Base-by-base conservation (phyloP, 2,797 vertebrate species). In the Geotrypetes seraphini region DNA sequence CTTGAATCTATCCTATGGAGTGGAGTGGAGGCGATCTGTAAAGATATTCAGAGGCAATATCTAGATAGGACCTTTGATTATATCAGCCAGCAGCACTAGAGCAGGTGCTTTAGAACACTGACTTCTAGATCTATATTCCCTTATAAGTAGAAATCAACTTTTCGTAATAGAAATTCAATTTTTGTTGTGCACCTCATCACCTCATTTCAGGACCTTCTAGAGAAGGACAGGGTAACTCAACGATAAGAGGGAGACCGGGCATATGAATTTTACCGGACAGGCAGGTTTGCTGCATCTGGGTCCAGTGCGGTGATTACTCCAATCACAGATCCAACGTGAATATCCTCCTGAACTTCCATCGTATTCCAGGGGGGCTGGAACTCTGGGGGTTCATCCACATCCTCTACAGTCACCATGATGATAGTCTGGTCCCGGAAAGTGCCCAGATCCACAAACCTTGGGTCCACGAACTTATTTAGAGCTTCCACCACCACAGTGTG, bases 401-500 rank as follows among this genome's bases (percentile, higher is more conserved):
- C 92, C 1, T 85, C 78, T 51, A 98, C 91, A 0, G 88, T 89
- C 53, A 98, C 88, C 2, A 81, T 76, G 17, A 98, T 88, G 0
- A 97, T 94, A 28, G 92, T 89, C 71, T 94, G 90, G 75, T 97
- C 95, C 21, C 86, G 73, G 60, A 98, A 97, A 7, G 92, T 86
- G 33, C 91, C 95, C 58, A 97, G 69, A 71, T 95, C 88, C 33
- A 78, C 67, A 0, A 94, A 92, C 12, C 87, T 87, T 23, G 91
- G 90, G 49, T 98, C 95, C 7, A 89, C 86, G 0, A 96, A 95
- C 63, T 96, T 97, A 69, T 98, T 97, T 26, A 95, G 81, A 1
- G 94, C 95, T 63, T 98, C 95, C 52, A 98, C 82, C 45, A 98
- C 87, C 1, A 98, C 84, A 0, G 90, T 97, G 75, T 98, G 95